These are phyloP conservation scores for Tragelaphus scriptus DNA, from an alignment of 2,113 vertebrate genomes.

Conservation along the genomic window DNA sequence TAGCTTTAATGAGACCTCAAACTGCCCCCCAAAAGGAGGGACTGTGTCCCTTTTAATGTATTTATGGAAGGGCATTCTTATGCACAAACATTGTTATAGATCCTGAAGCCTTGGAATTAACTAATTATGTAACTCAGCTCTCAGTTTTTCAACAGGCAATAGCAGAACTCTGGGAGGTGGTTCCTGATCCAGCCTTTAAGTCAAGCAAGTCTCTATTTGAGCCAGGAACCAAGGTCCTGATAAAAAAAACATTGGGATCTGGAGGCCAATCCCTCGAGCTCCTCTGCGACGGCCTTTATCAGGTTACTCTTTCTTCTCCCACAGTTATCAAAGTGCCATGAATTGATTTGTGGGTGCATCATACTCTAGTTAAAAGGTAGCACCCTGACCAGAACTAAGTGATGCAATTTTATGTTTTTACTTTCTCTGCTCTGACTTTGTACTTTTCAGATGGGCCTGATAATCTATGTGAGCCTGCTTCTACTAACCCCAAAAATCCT, in stretches of 20 bases:
- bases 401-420: background rate
- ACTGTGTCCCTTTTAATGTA: background rate
- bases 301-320: background rate
- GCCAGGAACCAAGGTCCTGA: background rate
- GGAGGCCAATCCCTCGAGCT: background rate
- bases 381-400: background rate
- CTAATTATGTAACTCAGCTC: background rate
- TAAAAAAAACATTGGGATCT: background rate
- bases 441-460: background rate
- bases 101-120: background rate
- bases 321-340: background rate
- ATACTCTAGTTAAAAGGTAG: background rate
- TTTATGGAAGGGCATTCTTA: background rate
- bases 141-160: background rate
- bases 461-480: background rate
- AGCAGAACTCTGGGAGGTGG: background rate
- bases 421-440: background rate
- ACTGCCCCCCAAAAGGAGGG: background rate
- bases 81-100: background rate
- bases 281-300: background rate
- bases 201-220: background rate
- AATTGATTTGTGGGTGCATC: background rate
- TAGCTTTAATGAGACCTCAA: background rate
- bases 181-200: background rate
- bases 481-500: background rate